Evolutionary conservation across 2,888 invertebrate species (phyloP), one percentile per base, ranked within the genome.

Genomic region (Mamestra brassicae): DNA sequence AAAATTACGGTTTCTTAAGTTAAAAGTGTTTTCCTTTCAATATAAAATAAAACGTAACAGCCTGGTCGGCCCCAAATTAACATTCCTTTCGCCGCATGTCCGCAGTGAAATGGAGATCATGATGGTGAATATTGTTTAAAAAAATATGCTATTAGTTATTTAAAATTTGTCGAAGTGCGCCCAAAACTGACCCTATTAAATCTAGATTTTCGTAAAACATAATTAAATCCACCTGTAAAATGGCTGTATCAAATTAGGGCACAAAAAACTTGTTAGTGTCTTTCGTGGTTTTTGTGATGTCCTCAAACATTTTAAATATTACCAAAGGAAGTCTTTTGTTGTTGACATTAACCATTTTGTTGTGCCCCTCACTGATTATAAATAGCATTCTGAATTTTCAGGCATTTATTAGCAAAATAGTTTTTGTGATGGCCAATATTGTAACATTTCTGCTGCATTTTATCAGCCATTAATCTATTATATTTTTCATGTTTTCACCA

Each of bases 1-100:
- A 97, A 97, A 97, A 97, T 96, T 97, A 97, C 96, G 96, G 96
- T 96, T 96, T 97, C 96, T 96, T 96, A 96, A 96, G 96, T 97
- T 96, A 96, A 96, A 96, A 95, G 96, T 96, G 96, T 96, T 96
- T 96, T 96, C 96, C 96, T 96, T 96, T 96, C 93, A 92, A 87
- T 91, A 89, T 91, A 93, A 93, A 91, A 88, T 90, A 88, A 89
- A 88, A 87, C 75, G 63, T 78, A 89, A 92, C 91, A 94, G 95
- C 93, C 93, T 91, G 95, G 95, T 96, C 96, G 94, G 96, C 95
- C 95, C 95, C 94, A 90, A 91, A 93, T 92, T 93, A 94, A 96
- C 96, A 96, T 96, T 96, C 96, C 96, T 95, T 94, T 95, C 95
- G 94, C 95, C 95, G 95, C 94, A 93, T 94, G 94, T 95, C 93